Evolutionary conservation across 30 jellyfish, hydroid and myxozoan genomes (phyloP).

Genomic region (Calvadosia cruxmelitensis): DNA sequence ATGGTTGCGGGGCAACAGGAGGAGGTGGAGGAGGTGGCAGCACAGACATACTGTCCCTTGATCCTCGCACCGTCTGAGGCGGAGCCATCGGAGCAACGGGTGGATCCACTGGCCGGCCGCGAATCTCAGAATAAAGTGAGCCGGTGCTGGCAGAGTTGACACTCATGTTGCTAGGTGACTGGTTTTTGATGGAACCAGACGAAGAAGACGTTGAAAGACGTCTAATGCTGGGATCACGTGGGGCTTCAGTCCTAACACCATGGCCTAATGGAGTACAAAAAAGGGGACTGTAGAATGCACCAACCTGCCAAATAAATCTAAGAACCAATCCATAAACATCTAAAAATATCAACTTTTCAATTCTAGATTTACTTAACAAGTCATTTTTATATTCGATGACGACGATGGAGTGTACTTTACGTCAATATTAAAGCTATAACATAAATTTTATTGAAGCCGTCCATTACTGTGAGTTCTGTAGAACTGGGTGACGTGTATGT

Average conservation of each 20-base stretch:
- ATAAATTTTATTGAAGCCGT: no score
- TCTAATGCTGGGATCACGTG: constrained; percentile 11
- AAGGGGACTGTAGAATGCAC: neutral
- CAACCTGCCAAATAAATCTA: no score
- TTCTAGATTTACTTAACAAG: no score
- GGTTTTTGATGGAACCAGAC: constrained; percentile 40
- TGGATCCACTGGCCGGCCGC: constrained; percentile 48
- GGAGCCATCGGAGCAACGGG: constrained; percentile 53
- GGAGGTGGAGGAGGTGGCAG: constrained; percentile 21
- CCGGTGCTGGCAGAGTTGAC: constrained; percentile 22
- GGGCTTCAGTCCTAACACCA: constrained; percentile 69
- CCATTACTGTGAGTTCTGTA: no score
- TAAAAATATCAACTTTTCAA: no score
- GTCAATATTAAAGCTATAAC: no score
- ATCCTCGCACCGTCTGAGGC: neutral
- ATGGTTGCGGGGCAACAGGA: constrained; percentile 20
- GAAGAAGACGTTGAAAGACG: constrained; percentile 73
- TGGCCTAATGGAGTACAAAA: constrained; percentile 39
- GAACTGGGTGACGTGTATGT: no score
- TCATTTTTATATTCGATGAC: no score
- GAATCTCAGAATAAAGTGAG: neutral
- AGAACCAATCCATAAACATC: no score
- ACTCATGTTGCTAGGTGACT: constrained; percentile 35
- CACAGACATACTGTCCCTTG: neutral
- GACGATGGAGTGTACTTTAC: no score